These are phyloP conservation scores for Siderastrea siderea DNA, from an alignment of 92 coral and sea anemone genomes.

Conservation along the genomic window DNA sequence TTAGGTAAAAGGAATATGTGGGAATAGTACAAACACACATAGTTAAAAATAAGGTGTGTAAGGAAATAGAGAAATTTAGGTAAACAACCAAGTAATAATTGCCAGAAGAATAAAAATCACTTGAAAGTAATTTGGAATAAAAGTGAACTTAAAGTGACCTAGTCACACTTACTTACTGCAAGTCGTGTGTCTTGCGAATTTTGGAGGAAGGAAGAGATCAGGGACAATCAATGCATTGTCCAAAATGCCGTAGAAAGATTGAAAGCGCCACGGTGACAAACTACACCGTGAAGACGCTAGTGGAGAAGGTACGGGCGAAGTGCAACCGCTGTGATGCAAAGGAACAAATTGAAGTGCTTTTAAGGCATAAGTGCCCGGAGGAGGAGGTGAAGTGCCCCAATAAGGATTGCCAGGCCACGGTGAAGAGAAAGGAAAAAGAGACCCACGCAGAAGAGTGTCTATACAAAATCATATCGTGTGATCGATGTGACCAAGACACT, in stretches of 20 bases:
- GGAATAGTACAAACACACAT: no score
- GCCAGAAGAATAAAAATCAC: no score
- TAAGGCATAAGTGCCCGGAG: slow-evolving; percentile 17
- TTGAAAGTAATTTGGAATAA: no score
- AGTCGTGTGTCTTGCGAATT: slow-evolving; percentile 10
- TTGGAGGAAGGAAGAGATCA: not conserved
- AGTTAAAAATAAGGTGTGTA: no score
- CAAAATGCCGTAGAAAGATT: not conserved
- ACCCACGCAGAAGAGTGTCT: slow-evolving; percentile 18
- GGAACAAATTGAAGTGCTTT: not conserved
- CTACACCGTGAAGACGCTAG: slow-evolving; percentile 14
- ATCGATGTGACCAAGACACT: not conserved
- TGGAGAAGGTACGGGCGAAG: not conserved
- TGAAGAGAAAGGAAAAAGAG: slow-evolving; percentile 12
- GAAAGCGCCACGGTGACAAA: not conserved
- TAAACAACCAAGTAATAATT: no score
- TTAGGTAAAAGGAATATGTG: no score
- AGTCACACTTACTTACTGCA: no score
- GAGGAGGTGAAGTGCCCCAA: not conserved
- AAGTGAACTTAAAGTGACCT: no score
- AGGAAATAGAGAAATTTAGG: no score
- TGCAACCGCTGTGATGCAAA: not conserved
- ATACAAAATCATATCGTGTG: not conserved
- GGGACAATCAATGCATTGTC: not conserved
- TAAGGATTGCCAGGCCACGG: not conserved